Base-by-base conservation (phyloP, 2,888 invertebrate genomes). In the Zygaena filipendulae region DNA sequence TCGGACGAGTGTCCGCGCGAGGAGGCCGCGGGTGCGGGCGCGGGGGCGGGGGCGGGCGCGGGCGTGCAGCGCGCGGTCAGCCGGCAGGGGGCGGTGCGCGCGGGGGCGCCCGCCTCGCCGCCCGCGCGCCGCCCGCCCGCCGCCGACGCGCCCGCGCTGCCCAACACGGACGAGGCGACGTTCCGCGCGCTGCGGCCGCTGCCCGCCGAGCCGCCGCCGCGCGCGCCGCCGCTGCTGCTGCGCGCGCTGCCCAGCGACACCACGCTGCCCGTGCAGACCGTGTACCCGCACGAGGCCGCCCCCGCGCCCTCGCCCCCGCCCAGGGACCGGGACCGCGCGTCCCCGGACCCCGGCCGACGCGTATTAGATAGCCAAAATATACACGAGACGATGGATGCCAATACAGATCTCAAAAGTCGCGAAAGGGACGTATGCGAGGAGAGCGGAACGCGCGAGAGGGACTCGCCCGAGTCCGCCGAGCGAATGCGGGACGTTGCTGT, bases 51-150 rank as follows among this genome's bases (percentile, higher is more conserved):
- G 33, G 30, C 68, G 40, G 68, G 69, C 77, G 61, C 62, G 63
- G 49, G 72, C 69, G 82, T 87, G 57, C 82, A 82, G 55, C 87
- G 87, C 67, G 87, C 89, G 42, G 91, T 91, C 53, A 91, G 87
- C 75, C 90, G 90, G 30, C 69, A 87, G 58, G 90, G 90, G 44
- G 84, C 85, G 58, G 83, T 68, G 82, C 71, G 38, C 33, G 21
- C 36, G 41, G 27, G 32, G 62, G 33, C 37, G 30, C 40, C 52
- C 14, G 33, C 31, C 32, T 64, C 42, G 34, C 46, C 52, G 37
- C 69, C 60, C 35, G 61, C 63, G 39, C 64, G 64, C 70, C 62
- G 37, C 66, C 67, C 66, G 28, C 59, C 67, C 25, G 81, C 80
- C 47, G 61, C 61, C 25, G 74, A 79, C 49, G 52, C 46, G 33